Percentiles rank a stretch among this genome's conserved stretches.
Conservation (phyloP, 2,888 invertebrate species). For the Drosophila kuntzei region DNA sequence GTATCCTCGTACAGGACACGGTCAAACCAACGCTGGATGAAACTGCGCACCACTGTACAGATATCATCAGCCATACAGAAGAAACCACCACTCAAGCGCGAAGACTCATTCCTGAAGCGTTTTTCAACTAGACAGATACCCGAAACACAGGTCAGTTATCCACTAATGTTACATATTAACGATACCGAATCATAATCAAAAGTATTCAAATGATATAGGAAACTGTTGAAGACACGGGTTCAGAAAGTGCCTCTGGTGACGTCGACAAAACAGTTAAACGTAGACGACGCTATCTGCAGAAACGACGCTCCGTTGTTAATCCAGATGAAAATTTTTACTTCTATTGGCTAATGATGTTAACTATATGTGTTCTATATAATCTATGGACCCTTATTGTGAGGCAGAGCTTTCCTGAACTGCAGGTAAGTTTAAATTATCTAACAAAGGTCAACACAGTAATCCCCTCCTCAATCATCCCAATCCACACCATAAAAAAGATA, state of each 20-base stretch:
- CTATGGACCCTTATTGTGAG: conserved; percentile 97
- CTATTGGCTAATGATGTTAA: conserved; percentile 96
- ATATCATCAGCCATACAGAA: conserved; percentile 95
- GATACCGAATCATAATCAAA: background rate
- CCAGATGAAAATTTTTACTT: conserved; percentile 98
- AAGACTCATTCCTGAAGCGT: conserved; percentile 96
- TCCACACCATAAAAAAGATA: conserved; percentile 2
- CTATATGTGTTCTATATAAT: conserved; percentile 96
- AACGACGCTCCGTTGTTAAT: conserved; percentile 94
- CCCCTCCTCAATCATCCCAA: background rate
- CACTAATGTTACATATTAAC: background rate
- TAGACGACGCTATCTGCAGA: conserved; percentile 89
- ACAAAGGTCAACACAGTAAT: conserved; percentile 2
- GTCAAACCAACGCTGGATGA: conserved; percentile 98
- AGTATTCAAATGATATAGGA: conserved; percentile 78
- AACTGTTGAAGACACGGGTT: conserved; percentile 90
- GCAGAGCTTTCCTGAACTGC: conserved; percentile 96
- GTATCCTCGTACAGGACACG: conserved; percentile 89
- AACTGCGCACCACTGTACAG: conserved; percentile 96
- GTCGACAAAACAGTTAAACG: conserved; percentile 87
- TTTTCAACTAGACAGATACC: conserved; percentile 97
- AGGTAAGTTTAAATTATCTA: conserved; percentile 85
- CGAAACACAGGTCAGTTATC: conserved; percentile 90
- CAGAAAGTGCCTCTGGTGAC: conserved; percentile 89
- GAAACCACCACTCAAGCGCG: conserved; percentile 95